Evolutionary conservation across 2,888 invertebrate species (phyloP).

Genomic region (Machimus atricapillus): DNA sequence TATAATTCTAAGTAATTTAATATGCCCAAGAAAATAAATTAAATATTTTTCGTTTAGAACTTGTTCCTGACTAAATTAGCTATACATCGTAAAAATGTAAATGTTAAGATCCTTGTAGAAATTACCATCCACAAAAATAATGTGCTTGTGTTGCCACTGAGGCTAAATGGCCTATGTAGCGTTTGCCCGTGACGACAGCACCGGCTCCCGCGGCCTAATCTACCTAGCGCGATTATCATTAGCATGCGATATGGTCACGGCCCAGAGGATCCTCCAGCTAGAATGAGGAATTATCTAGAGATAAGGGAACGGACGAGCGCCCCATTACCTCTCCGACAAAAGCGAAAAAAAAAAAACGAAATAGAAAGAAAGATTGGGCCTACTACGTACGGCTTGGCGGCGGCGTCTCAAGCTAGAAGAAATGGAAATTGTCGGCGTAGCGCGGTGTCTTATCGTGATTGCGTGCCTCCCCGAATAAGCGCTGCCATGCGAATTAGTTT

Average conservation of each 20-base stretch:
- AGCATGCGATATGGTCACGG: conserved; percentile 18
- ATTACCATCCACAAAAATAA: background rate
- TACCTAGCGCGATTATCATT: background rate
- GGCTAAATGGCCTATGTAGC: background rate
- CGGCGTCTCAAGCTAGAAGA: background rate
- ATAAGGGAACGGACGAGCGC: background rate
- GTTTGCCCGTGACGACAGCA: background rate
- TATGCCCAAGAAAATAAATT: background rate
- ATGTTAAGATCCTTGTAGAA: background rate
- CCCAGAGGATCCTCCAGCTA: background rate
- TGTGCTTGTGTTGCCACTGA: background rate
- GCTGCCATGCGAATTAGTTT: conserved; percentile 42
- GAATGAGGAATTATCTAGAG: conserved; percentile 8
- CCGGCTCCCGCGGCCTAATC: background rate
- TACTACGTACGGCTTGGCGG: background rate
- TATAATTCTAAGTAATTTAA: background rate
- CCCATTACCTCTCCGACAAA: background rate
- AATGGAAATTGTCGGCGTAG: background rate
- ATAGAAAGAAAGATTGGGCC: background rate
- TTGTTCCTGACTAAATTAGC: background rate
- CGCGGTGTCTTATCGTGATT: conserved; percentile 17
- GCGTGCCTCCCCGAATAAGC: conserved; percentile 30
- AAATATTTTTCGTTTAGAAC: background rate
- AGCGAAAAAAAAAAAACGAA: background rate
- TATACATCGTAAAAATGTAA: background rate